Percentiles rank a stretch among this genome's conserved stretches.
Conservation (phyloP, 2,888 invertebrate species). For the Agrilus cyanescens region DNA sequence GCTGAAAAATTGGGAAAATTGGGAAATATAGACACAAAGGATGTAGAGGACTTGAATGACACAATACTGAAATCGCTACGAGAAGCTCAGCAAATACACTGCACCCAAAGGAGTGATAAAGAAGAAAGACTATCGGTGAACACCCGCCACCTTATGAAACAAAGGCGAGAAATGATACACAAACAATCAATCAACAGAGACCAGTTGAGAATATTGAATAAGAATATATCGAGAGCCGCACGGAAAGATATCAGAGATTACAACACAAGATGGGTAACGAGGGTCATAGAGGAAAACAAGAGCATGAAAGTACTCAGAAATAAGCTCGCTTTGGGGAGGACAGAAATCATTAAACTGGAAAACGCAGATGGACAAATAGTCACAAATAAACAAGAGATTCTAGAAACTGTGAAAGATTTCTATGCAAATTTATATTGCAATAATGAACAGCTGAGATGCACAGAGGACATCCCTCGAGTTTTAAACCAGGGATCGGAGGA, state of each 20-base stretch:
- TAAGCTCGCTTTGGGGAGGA: conserved; percentile 1
- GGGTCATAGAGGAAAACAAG: conserved; percentile 3
- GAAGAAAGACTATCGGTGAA: too few species aligned
- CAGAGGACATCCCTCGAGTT: too few species aligned
- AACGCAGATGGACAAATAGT: neutral
- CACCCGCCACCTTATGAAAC: too few species aligned
- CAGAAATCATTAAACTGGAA: conserved; percentile 2
- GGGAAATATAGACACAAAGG: too few species aligned
- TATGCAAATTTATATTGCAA: conserved; percentile 2
- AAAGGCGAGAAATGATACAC: too few species aligned
- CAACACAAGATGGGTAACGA: conserved; percentile 1
- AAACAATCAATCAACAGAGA: too few species aligned
- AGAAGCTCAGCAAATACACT: too few species aligned
- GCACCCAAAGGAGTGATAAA: too few species aligned
- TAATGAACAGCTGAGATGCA: neutral
- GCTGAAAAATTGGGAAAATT: too few species aligned
- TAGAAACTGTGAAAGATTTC: conserved; percentile 1
- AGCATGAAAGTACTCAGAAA: conserved; percentile 1
- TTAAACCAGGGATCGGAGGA: conserved; percentile 4
- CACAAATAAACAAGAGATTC: conserved; percentile 2
- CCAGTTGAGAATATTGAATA: too few species aligned
- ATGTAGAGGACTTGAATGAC: too few species aligned
- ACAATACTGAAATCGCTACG: too few species aligned
- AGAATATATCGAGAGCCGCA: conserved; percentile 1
- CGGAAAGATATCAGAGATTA: neutral